Evolutionary conservation across 1,140 invertebrate genomes (phyloP), one percentile per base, ranked within the genome.

Genomic region (Hermetia illucens): DNA sequence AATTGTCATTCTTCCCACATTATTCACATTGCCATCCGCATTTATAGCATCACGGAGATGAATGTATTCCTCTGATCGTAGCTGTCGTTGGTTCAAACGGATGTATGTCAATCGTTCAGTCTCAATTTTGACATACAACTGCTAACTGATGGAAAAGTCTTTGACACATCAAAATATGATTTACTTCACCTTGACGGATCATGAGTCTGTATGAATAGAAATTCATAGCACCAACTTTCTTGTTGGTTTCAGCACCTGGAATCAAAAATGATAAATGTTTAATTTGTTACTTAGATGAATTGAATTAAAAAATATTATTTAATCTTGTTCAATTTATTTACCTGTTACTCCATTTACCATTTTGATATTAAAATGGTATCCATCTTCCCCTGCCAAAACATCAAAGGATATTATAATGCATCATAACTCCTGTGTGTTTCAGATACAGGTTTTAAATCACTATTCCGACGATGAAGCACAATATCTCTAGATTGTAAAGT

Each of bases 61-160:
- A 36, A 60, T 49, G 39, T 70, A 70, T 17, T 58, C 44, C 44
- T 69, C 62, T 16, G 48, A 48, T 29, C 64, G 46, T 4, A 70
- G 44, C 44, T 62, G 51, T 10, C 34, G 47, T 51, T 71, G 64
- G 48, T 68, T 61, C 5, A 46, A 45, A 36, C 52, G 34, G 10
- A 68, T 60, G 39, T 46, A 65, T 42, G 36, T 33, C 15, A 66
- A 44, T 24, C 60, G 42, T 48, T 63, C 57, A 25, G 42, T 59
- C 54, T 68, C 63, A 30, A 69, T 57, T 57, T 67, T 68, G 2
- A 53, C 57, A 48, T 61, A 67, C 48, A 1, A 66, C 61, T n/a
- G 61, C 34, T 49, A 51, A 63, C 42, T 66, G 48, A 50, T 48
- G 3, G 16, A 27, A 30, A 4, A 38, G n/a, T 13, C 46, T 44